A percentile compares a stretch with the other conserved stretches of the same genome.
Conservation (phyloP, 2,113 vertebrate species). For the Micromys minutus region DNA sequence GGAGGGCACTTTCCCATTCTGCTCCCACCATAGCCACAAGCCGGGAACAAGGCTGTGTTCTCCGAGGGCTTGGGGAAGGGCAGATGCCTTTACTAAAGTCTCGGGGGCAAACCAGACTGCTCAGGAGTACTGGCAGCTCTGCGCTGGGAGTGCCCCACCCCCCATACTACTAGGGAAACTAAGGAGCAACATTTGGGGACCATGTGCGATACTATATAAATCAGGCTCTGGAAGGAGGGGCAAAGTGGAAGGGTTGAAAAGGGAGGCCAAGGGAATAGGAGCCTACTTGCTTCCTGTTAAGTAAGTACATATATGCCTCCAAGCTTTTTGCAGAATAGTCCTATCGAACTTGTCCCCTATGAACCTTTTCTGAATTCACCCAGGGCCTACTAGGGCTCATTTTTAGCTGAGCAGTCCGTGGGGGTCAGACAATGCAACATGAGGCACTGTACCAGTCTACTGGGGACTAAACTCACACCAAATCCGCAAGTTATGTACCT, state of each 20-base stretch:
- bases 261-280: constrained; percentile 53
- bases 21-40: constrained; percentile 42
- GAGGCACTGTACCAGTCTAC: neutral
- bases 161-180: neutral
- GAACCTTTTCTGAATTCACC: neutral
- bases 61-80: constrained; percentile 35
- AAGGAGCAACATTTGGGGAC: constrained; percentile 48
- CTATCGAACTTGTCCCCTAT: neutral
- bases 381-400: neutral
- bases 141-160: neutral
- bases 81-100: neutral
- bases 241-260: constrained; percentile 40
- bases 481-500: constrained; percentile 19
- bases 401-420: neutral
- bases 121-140: constrained; percentile 34
- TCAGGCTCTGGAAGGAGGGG: constrained; percentile 41
- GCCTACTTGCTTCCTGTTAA: constrained; percentile 26
- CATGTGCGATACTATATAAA: constrained; percentile 60
- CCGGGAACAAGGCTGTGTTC: constrained; percentile 53
- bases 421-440: neutral
- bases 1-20: constrained; percentile 68
- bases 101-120: neutral
- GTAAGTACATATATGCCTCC: constrained; percentile 1
- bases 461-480: constrained; percentile 2
- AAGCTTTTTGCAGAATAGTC: constrained; percentile 20